Base-by-base conservation (phyloP, 2,888 invertebrate genomes). In the Nipponacmea schrenckii region DNA sequence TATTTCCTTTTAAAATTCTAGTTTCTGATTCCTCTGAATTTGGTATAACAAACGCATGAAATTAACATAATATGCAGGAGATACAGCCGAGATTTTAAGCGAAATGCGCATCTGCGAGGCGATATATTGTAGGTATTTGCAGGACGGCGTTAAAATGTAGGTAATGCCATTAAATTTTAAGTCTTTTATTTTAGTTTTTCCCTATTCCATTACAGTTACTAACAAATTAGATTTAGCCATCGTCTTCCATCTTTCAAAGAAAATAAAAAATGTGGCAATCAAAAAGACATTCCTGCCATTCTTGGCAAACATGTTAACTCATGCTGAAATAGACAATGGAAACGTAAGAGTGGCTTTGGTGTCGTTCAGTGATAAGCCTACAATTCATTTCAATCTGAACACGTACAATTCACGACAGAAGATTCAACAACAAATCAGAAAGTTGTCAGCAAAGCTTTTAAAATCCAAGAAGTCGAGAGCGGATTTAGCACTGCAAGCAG, bases 341-440 rank as follows among this genome's bases (percentile, higher is more conserved):
- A 73, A 70, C 26, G 76, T 80, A 1, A 70, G 80, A n/a, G 77
- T 83, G 15, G 78, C 80, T 27, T 50, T 83, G 1, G 12, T 83
- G 15, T 78, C 76, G 2, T 85, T 76, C 68, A 77, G 79, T 64
- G 77, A 78, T 0, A 50, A 69, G 14, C 56, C 56, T 24, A 56
- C 20, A 12, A 56, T 56, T 56, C 56, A 56, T 14, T 56, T 56
- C 20, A 24, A 56, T 14, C 24, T 56, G 24, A 56, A 56, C 56
- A 56, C n/a, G 10, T 24, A 20, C 12, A 24, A 56, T 24, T 56
- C 56, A 24, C 20, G 24, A 24, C 20, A 56, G 24, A 56, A 12
- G 20, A 24, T 56, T 12, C n/a, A 56, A 56, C 20, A 17, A 14
- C 20, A 20, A 56, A 56, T 56, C 56, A 20, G 24, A 24, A 56